A percentile compares a stretch with the other conserved stretches of the same genome.
Evolutionary conservation across 2,888 invertebrate genomes (phyloP).

Genomic region (Phyllotreta striolata): DNA sequence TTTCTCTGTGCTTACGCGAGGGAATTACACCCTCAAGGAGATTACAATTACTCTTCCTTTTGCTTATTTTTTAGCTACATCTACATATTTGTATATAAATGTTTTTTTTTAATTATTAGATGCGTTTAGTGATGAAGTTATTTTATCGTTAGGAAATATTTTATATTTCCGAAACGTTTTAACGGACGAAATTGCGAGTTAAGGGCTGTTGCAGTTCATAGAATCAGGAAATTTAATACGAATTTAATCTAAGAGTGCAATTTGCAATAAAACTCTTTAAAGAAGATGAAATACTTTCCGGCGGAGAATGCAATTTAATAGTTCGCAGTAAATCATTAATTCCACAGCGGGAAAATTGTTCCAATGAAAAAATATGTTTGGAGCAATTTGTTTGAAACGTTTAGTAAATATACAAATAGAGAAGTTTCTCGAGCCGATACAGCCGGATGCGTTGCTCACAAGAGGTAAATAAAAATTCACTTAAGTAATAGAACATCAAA

Average conservation of each 20-base stretch:
- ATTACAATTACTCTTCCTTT: no score
- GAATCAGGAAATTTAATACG: slow-evolving; percentile 9
- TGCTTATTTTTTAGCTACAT: no score
- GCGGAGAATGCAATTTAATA: slow-evolving; percentile 33
- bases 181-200: slow-evolving; percentile 1
- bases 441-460: no score
- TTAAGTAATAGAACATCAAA: no score
- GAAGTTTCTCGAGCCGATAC: no score
- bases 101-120: no score
- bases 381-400: not conserved
- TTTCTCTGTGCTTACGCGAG: no score
- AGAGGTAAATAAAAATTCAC: no score
- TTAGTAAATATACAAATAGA: not conserved
- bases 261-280: slow-evolving; percentile 7
- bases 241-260: not conserved
- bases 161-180: not conserved
- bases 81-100: no score
- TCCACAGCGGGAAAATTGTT: slow-evolving; percentile 3
- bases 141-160: not conserved
- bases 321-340: slow-evolving; percentile 36
- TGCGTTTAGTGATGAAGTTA: no score
- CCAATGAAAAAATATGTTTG: not conserved
- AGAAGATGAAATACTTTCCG: slow-evolving; percentile 11
- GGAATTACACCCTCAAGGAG: no score
- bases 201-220: slow-evolving; percentile 3